Percentiles rank a stretch among this genome's conserved stretches.
Evolutionary conservation across 2,797 vertebrate species (phyloP).

Genomic region (Balearica regulorum): DNA sequence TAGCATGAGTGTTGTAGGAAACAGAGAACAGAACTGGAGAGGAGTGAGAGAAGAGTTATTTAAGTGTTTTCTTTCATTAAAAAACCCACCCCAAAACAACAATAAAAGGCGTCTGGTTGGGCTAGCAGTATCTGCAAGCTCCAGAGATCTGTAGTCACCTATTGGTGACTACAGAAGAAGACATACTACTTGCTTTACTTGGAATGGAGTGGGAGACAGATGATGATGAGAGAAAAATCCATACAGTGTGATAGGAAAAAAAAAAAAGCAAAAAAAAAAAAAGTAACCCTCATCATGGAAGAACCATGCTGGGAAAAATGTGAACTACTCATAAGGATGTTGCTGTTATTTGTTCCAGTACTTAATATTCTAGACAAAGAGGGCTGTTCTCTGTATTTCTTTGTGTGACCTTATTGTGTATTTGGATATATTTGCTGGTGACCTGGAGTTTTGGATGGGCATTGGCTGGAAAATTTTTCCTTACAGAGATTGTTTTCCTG

Average conservation of each 20-base stretch:
- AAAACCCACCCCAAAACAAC: background rate
- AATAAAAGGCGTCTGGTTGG: background rate
- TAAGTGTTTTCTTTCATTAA: background rate
- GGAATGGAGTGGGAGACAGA: background rate
- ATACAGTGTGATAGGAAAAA: background rate
- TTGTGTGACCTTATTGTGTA: conserved; percentile 25
- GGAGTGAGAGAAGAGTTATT: background rate
- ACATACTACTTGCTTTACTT: background rate
- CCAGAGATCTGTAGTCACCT: background rate
- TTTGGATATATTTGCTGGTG: conserved; percentile 51
- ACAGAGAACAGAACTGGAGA: background rate
- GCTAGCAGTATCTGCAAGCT: background rate
- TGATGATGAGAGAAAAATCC: conserved; percentile 6
- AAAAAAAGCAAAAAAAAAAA: background rate
- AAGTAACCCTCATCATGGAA: background rate
- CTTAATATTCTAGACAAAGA: conserved; percentile 46
- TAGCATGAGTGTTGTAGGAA: background rate
- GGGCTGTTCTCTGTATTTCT: conserved; percentile 30
- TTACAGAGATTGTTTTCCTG: conserved; percentile 37
- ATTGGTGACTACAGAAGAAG: background rate
- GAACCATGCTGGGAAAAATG: conserved; percentile 34
- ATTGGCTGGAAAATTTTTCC: conserved; percentile 45
- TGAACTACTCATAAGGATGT: background rate
- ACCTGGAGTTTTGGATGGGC: conserved; percentile 58
- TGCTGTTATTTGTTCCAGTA: conserved; percentile 55